These are phyloP conservation scores for Sylvilagus bachmani DNA, from an alignment of 2,113 vertebrate genomes.

Conservation along the genomic window DNA sequence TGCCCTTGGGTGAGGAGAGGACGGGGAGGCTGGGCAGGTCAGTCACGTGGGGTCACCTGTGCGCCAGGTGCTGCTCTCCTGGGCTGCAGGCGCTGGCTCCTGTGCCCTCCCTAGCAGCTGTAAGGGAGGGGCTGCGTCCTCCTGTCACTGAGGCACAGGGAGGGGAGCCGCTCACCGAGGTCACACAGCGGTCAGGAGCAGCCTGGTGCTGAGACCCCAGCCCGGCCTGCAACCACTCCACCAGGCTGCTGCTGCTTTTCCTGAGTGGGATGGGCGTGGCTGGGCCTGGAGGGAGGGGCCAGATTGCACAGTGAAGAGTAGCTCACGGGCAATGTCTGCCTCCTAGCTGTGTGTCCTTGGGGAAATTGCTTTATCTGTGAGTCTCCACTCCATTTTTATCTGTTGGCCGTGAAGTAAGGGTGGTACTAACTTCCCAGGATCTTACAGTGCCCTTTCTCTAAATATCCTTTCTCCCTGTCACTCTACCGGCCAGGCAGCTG, in stretches of 20 bases:
- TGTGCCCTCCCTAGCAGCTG: neutral
- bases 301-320: neutral
- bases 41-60: no score
- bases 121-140: neutral
- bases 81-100: rapidly evolving
- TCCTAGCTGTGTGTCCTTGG: neutral
- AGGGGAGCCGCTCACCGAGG: neutral
- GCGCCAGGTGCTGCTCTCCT: rapidly evolving
- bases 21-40: no score
- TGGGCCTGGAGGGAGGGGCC: neutral
- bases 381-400: neutral
- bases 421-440: neutral
- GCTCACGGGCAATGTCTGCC: neutral
- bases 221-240: neutral
- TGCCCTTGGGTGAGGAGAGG: neutral
- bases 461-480: neutral
- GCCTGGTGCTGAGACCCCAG: neutral
- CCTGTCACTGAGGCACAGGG: neutral
- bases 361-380: neutral
- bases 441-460: neutral
- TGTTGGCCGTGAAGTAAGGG: neutral
- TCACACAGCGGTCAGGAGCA: neutral
- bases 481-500: neutral
- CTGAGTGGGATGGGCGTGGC: neutral
- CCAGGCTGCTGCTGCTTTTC: neutral